Percentiles rank a stretch among this genome's conserved stretches.
Conservation (phyloP, 2,797 vertebrate genomes). For the Merluccius polli region DNA sequence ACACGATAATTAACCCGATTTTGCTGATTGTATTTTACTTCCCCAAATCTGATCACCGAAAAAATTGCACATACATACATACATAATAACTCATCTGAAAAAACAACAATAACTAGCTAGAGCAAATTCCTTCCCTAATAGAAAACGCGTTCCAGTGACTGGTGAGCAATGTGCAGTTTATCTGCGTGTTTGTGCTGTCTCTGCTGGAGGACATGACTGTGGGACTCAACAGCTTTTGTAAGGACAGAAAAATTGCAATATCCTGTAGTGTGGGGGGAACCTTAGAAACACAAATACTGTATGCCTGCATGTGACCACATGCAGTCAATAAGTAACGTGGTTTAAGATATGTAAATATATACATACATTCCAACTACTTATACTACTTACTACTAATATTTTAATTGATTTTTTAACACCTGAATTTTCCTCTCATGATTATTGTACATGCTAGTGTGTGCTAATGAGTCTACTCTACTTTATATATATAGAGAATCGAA, state of each 20-base stretch:
- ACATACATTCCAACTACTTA: no score
- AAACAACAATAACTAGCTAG: neutral
- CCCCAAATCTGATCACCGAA: no score
- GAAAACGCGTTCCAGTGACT: constrained; percentile 65
- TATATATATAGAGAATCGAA: neutral
- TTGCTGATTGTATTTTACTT: no score
- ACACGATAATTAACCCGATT: no score
- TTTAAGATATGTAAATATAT: neutral
- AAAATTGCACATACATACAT: no score
- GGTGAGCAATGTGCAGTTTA: constrained; percentile 59
- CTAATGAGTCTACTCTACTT: neutral
- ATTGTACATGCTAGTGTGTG: neutral
- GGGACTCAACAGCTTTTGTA: constrained; percentile 65
- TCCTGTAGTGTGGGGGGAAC: no score
- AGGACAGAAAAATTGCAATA: no score
- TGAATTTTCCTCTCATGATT: no score
- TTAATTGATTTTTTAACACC: neutral
- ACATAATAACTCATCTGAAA: neutral
- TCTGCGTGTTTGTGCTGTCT: constrained; percentile 62
- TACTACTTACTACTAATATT: neutral
- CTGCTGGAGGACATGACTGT: constrained; percentile 60
- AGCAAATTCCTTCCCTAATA: constrained; percentile 30
- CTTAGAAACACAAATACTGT: neutral
- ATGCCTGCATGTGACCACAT: neutral
- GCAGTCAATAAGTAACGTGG: neutral